These are phyloP conservation scores for Copsychus sechellarum DNA, from an alignment of 2,113 vertebrate species.

Conservation along the genomic window DNA sequence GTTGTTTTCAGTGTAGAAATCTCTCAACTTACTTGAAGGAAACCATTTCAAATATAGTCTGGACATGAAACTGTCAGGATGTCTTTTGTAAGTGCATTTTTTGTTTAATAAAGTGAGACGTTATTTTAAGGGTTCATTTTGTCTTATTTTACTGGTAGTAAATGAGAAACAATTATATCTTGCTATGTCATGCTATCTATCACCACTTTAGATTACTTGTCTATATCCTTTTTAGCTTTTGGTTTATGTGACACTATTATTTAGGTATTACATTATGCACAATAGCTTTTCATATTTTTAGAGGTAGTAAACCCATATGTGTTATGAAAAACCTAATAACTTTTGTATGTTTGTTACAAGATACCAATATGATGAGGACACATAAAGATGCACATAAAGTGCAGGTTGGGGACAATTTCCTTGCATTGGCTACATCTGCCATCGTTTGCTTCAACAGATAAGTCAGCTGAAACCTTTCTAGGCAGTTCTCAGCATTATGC, in stretches of 20 bases:
- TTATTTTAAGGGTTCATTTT: neutral
- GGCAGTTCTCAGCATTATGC: neutral
- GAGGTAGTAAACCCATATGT: neutral
- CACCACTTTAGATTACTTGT: neutral
- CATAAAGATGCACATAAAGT: neutral
- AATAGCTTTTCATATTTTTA: neutral
- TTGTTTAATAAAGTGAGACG: neutral
- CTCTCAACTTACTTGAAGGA: neutral
- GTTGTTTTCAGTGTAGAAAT: neutral
- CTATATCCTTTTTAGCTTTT: neutral
- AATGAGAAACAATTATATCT: neutral
- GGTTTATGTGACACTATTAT: neutral
- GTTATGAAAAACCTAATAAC: neutral
- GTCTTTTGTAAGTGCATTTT: neutral
- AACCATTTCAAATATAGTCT: neutral
- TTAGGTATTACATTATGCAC: neutral
- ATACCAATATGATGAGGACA: accelerated
- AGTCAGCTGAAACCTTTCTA: neutral
- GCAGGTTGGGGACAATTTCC: neutral
- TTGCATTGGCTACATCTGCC: neutral
- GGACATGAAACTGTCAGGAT: neutral
- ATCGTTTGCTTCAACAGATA: neutral
- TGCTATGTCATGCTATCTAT: neutral
- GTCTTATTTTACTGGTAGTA: neutral
- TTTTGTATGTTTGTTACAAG: neutral